These are phyloP conservation scores for Sitta europaea DNA, from an alignment of 2,113 vertebrate genomes.

Conservation along the genomic window DNA sequence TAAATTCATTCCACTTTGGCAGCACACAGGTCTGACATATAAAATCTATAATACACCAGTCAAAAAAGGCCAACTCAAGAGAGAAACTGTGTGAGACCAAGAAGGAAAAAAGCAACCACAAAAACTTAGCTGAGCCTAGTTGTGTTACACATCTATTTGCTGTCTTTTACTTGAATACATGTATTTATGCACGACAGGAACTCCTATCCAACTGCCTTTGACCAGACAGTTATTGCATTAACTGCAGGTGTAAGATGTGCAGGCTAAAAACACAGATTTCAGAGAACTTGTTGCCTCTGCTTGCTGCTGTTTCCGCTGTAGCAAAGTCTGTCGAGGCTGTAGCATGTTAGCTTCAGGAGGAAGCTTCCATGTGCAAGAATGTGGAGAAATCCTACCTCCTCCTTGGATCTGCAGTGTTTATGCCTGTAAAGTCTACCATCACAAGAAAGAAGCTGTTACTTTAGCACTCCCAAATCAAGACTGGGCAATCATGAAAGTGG, in stretches of 20 bases:
- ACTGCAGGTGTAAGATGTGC: neutral
- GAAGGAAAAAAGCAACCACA: neutral
- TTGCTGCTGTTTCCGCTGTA: neutral
- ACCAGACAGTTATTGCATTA: neutral
- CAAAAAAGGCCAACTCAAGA: neutral
- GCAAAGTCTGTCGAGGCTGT: neutral
- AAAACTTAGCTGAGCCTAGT: neutral
- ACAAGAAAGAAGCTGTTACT: neutral
- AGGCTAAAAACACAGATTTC: neutral
- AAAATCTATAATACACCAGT: neutral
- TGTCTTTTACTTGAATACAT: neutral
- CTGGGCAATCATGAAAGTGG: neutral
- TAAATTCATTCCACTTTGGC: neutral
- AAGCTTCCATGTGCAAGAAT: neutral
- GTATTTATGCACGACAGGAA: accelerated
- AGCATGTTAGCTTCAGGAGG: neutral
- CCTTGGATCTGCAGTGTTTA: neutral
- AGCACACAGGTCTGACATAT: neutral
- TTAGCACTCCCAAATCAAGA: neutral
- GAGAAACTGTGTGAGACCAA: neutral
- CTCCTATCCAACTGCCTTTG: neutral
- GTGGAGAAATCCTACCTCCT: neutral
- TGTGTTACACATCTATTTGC: neutral
- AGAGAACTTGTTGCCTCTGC: accelerated
- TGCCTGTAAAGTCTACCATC: neutral